Conservation (phyloP, 2,797 vertebrate genomes). For the Dicrostonyx torquatus region DNA sequence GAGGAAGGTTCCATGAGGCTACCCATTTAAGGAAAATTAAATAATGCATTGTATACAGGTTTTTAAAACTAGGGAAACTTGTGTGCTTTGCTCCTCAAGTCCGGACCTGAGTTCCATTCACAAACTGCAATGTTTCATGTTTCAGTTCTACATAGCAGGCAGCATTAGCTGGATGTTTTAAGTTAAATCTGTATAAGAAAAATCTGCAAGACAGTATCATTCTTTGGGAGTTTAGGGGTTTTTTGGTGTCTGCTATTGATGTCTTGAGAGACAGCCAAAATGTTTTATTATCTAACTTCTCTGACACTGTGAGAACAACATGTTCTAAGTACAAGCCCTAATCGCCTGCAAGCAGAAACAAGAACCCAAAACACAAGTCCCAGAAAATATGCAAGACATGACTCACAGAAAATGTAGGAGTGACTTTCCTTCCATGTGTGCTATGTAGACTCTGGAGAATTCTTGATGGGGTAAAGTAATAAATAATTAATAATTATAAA, state of each 20-base stretch:
- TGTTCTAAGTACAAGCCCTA: constrained; percentile 67
- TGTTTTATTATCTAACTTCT: constrained; percentile 58
- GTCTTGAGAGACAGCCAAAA: constrained; percentile 71
- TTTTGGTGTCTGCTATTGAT: constrained; percentile 31
- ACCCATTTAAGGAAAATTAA: constrained; percentile 22
- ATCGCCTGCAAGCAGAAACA: constrained; percentile 53
- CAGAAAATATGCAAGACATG: constrained; percentile 29
- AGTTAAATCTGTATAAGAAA: constrained; percentile 18
- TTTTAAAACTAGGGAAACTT: background rate
- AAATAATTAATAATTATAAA: too few species aligned
- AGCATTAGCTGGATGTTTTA: constrained; percentile 51
- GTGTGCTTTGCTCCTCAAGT: constrained; percentile 29
- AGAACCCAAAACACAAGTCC: constrained; percentile 57
- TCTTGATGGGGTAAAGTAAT: background rate
- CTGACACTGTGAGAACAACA: constrained; percentile 70
- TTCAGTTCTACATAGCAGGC: background rate
- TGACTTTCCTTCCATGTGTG: background rate
- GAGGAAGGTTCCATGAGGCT: background rate
- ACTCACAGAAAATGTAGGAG: constrained; percentile 48
- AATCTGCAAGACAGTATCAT: constrained; percentile 10
- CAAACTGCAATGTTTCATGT: background rate
- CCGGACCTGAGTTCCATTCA: background rate
- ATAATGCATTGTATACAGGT: background rate
- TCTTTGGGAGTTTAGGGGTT: constrained; percentile 60
- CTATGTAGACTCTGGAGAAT: background rate